Percentiles rank a stretch among this genome's conserved stretches.
Conservation (phyloP, 2,888 invertebrate genomes). For the Hirtodrosophila cameraria region DNA sequence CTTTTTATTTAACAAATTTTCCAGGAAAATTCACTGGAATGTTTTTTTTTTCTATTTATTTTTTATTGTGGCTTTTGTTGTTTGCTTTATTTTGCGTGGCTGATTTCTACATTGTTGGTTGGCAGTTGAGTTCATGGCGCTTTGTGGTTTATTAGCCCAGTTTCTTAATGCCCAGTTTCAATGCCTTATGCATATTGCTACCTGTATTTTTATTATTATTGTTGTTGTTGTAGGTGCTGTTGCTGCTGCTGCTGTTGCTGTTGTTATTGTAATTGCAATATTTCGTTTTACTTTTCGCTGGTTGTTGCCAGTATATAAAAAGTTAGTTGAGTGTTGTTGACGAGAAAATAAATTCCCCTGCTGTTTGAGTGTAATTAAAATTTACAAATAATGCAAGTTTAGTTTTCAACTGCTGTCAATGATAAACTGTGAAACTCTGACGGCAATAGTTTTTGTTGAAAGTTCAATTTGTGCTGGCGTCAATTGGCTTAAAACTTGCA, state of each 20-base stretch:
- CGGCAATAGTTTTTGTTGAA: neutral
- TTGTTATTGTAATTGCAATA: constrained; percentile 8
- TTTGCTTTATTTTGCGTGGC: constrained; percentile 35
- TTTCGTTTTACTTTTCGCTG: constrained; percentile 2
- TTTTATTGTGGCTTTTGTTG: constrained; percentile 11
- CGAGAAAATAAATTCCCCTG: constrained; percentile 22
- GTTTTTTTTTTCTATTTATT: constrained; percentile 24
- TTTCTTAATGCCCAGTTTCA: constrained; percentile 40
- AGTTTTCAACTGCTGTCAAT: constrained; percentile 4
- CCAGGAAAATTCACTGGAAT: constrained; percentile 38
- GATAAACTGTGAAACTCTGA: neutral
- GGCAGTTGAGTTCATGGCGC: constrained; percentile 42
- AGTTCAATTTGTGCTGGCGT: constrained; percentile 1
- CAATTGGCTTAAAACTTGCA: constrained; percentile 16
- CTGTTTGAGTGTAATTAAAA: constrained; percentile 21
- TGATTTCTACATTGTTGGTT: constrained; percentile 14
- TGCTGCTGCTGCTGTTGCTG: constrained; percentile 7
- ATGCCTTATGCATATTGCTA: constrained; percentile 36
- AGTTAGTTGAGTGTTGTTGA: neutral
- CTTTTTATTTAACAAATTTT: constrained; percentile 54
- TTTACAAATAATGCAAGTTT: constrained; percentile 1
- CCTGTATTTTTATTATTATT: constrained; percentile 14
- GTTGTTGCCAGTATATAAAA: neutral
- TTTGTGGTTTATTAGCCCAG: constrained; percentile 72
- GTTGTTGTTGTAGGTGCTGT: constrained; percentile 4